Evolutionary conservation across 2,797 vertebrate species (phyloP), one percentile per base, ranked within the genome.

Genomic region (Xenentodon cancila): DNA sequence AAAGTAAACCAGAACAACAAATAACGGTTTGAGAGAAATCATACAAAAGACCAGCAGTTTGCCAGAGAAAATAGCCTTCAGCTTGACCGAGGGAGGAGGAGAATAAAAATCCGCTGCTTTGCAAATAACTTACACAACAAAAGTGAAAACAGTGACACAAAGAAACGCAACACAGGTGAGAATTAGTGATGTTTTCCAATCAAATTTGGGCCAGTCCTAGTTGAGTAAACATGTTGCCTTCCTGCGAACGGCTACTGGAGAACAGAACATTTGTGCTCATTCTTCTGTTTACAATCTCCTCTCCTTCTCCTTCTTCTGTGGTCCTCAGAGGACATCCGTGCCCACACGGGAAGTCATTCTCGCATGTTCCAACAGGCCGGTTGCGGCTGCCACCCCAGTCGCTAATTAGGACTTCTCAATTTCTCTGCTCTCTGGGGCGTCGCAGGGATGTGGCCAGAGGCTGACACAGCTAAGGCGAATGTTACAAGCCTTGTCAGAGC

Each of bases 171-270:
- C 25, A 27, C 21, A 0, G 5, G 16, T 34, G 47, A 66, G 50
- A 59, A 64, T 44, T 42, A 49, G 21, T 50, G 51, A 82, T 80
- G 77, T 87, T 88, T 76, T 78, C 43, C 61, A n/a, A 54, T 46
- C 70, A 62, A 72, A 78, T 79, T 59, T 68, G 68, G 54, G 65
- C 86, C 84, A 92, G 84, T 87, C 73, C 75, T 59, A 67, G 64
- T 4, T 52, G 58, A 82, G 86, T 91, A 92, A 93, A 94, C 91
- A 92, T 86, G 88, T 88, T 89, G 49, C 75, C 66, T 71, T 75
- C 60, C 65, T 67, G 42, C 62, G 44, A 69, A 37, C 63, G 43
- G 32, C 70, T 84, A 73, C 30, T 25, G 34, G 43, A 69, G 80
- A 84, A 71, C 67, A 71, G 45, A 60, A 64, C 72, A 75, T 85